Base-by-base conservation (phyloP, 2,888 invertebrate species). In the Schizaphis graminum region DNA sequence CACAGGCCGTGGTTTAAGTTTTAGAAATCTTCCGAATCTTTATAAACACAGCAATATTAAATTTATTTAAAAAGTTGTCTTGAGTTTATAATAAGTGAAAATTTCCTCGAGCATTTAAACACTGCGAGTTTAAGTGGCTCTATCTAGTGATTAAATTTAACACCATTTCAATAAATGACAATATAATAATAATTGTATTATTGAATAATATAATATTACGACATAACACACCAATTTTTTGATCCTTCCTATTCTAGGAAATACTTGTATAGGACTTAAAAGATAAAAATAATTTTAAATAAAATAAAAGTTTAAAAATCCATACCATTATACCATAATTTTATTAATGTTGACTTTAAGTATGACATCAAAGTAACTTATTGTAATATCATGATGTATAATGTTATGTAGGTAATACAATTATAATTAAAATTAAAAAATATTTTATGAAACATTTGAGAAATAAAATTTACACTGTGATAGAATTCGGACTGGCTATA, bases 21-120 rank as follows among this genome's bases (percentile, higher is more conserved):
- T 93, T 41, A 47, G 90, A 57, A 93, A 93, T 93, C 89, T 85
- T 89, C 93, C 77, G 57, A 89, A 93, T 93, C 56, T 93, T 89
- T 84, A 93, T 85, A 90, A 85, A 61, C 85, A 93, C 57, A 47
- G 85, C 35, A 35, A 85, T 85, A 85, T 89, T 93, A 84, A 93
- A 93, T 90, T 77, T 57, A 90, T 93, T 84, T 90, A 85, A 89
- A 89, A 93, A 89, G 85, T 90, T 57, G 35, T 57, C 56, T 57
- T 35, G 8, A 56, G 85, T 93, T 57, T 56, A 35, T 57, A 24
- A 4, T 57, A 56, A 89, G 84, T 57, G 93, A 84, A 88, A 84
- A 89, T 84, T 77, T 88, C 11, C 26, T 53, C 47, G 13, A 26
- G 26, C 35, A 35, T n/a, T 44, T 85, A 35, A 56, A 28, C 8